Percentiles rank a stretch among this genome's conserved stretches.
phyloP scores from a whole-genome alignment of 2,113 vertebrate species.

The Theristicus caerulescens region DNA sequence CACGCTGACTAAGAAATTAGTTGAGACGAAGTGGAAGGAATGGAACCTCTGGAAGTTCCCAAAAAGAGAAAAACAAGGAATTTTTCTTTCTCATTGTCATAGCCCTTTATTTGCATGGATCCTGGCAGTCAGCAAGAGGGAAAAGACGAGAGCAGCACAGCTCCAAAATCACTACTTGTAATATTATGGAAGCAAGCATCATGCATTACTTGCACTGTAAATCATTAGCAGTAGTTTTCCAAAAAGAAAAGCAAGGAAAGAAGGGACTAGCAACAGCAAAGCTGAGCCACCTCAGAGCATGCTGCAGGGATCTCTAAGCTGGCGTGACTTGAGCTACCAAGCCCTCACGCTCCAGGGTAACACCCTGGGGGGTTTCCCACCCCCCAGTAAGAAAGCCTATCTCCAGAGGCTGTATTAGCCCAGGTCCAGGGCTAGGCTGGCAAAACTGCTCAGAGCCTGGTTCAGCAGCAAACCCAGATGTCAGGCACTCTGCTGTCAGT shows the following conservation, averaged over 20 bases:
- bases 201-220: neutral
- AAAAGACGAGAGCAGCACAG: neutral
- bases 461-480: neutral
- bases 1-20: neutral
- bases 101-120: neutral
- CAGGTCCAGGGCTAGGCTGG: neutral
- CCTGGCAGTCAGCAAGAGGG: neutral
- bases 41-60: neutral
- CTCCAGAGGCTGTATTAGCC: neutral
- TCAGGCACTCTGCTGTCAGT: rapidly evolving
- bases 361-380: neutral
- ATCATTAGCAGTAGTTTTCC: neutral
- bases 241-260: neutral
- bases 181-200: neutral
- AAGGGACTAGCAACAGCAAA: neutral
- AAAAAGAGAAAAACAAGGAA: neutral
- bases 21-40: neutral
- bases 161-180: neutral
- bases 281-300: neutral
- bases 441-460: neutral
- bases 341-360: neutral
- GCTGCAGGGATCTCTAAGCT: neutral
- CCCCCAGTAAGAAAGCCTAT: neutral
- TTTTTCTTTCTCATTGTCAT: neutral
- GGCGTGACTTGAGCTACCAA: neutral